Conservation (phyloP, 1,140 invertebrate species). For the Lepidurus couesii region DNA sequence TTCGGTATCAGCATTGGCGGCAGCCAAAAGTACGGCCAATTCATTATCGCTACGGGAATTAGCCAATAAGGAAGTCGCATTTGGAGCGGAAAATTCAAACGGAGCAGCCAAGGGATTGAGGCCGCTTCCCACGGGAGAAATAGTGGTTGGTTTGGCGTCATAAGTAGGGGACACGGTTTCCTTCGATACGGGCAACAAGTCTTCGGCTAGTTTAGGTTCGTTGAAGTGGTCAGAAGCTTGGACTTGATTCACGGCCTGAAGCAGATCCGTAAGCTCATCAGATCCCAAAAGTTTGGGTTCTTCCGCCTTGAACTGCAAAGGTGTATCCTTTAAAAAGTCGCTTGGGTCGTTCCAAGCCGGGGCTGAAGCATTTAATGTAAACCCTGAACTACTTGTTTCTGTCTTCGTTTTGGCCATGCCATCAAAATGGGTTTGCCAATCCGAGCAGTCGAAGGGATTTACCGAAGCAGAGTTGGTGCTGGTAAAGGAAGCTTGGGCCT, state of each 20-base stretch:
- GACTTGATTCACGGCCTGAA: too few species aligned
- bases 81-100: neutral
- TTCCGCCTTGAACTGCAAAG: neutral
- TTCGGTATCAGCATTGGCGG: slow-evolving; percentile 30
- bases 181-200: neutral
- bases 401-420: neutral
- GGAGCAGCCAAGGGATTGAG: neutral
- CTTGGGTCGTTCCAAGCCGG: neutral
- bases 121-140: neutral
- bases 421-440: slow-evolving; percentile 15
- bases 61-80: slow-evolving; percentile 23
- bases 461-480: neutral
- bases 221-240: too few species aligned
- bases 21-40: slow-evolving; percentile 32
- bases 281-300: neutral
- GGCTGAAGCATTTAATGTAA: neutral
- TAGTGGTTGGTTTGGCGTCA: too few species aligned
- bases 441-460: neutral
- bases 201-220: neutral
- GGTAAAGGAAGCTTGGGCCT: neutral
- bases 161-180: neutral
- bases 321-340: neutral
- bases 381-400: too few species aligned
- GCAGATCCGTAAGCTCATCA: too few species aligned
- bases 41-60: slow-evolving; percentile 31